These are phyloP conservation scores for Drosophila bocki DNA, from an alignment of 1,140 invertebrate species.

Conservation along the genomic window DNA sequence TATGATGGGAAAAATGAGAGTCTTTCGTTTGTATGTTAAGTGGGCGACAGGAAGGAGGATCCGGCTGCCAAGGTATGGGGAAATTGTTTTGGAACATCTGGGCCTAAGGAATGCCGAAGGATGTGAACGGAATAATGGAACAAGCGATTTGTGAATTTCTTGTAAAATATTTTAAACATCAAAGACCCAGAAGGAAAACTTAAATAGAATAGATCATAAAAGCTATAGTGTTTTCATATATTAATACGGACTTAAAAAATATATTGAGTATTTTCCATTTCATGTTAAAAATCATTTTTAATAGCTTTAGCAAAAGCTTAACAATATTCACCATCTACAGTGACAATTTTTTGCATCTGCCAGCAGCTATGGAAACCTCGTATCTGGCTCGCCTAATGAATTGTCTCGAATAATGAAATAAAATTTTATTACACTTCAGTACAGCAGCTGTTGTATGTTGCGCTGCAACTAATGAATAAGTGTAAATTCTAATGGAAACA, in stretches of 20 bases:
- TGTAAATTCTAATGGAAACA: conserved; percentile 81
- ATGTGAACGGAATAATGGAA: conserved; percentile 18
- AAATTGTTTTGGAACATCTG: conserved; percentile 36
- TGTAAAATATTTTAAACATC: not conserved
- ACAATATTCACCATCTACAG: not conserved
- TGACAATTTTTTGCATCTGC: conserved; percentile 45
- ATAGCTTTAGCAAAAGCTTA: not conserved
- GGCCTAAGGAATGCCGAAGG: conserved; percentile 4
- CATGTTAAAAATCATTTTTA: not conserved
- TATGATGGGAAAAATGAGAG: conserved; percentile 61
- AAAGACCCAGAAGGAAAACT: too few species aligned
- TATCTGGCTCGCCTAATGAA: conserved; percentile 59
- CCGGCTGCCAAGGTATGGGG: conserved; percentile 7
- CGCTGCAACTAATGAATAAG: conserved; percentile 80
- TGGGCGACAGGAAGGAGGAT: conserved; percentile 49
- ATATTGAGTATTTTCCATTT: not conserved
- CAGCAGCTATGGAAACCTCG: conserved; percentile 1
- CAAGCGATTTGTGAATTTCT: conserved; percentile 1
- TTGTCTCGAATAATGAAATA: conserved; percentile 72
- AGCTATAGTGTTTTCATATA: too few species aligned
- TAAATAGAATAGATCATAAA: too few species aligned
- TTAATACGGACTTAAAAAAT: not conserved
- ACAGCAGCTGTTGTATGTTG: conserved; percentile 75
- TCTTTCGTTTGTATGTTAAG: conserved; percentile 61
- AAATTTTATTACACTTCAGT: conserved; percentile 68